These are phyloP conservation scores for Cordylochernes scorpioides DNA, from an alignment of 2,888 invertebrate species.

Conservation along the genomic window DNA sequence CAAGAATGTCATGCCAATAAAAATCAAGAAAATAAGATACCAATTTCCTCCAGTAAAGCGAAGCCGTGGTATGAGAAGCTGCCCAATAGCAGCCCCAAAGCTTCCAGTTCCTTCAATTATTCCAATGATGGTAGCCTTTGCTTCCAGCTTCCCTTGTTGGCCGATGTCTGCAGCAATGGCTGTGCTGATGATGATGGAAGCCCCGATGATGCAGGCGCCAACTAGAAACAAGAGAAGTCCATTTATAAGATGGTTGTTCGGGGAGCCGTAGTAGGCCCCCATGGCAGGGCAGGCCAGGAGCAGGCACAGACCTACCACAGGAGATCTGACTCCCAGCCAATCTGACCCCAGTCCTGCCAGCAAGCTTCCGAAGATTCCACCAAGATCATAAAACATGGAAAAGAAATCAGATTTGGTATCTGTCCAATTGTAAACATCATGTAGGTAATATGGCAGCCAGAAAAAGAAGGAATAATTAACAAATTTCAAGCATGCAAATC, in stretches of 20 bases:
- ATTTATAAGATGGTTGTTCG: slow-evolving; percentile 20
- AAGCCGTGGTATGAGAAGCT: no score
- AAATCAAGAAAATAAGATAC: no score
- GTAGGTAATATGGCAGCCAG: slow-evolving; percentile 27
- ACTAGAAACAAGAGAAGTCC: slow-evolving; percentile 23
- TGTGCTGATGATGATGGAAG: slow-evolving; percentile 26
- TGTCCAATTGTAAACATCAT: slow-evolving; percentile 19
- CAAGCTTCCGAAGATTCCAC: slow-evolving; percentile 23
- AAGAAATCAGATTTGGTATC: slow-evolving; percentile 23
- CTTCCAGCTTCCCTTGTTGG: slow-evolving; percentile 21
- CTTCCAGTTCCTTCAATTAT: slow-evolving; percentile 28
- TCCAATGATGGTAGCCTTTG: slow-evolving; percentile 26
- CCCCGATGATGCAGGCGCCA: slow-evolving; percentile 25
- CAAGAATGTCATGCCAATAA: no score
- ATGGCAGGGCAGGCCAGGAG: slow-evolving; percentile 13
- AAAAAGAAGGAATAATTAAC: slow-evolving; percentile 29
- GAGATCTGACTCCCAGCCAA: slow-evolving; percentile 17
- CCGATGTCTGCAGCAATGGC: slow-evolving; percentile 27
- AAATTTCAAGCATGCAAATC: slow-evolving; percentile 27
- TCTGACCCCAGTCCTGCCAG: slow-evolving; percentile 16
- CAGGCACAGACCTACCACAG: slow-evolving; percentile 20
- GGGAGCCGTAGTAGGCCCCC: slow-evolving; percentile 19
- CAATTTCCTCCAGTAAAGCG: no score
- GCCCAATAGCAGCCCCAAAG: slow-evolving; percentile 26
- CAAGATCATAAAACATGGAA: slow-evolving; percentile 27